Evolutionary conservation across 2,888 invertebrate genomes (phyloP).

Genomic region (Napeogenes sylphis): DNA sequence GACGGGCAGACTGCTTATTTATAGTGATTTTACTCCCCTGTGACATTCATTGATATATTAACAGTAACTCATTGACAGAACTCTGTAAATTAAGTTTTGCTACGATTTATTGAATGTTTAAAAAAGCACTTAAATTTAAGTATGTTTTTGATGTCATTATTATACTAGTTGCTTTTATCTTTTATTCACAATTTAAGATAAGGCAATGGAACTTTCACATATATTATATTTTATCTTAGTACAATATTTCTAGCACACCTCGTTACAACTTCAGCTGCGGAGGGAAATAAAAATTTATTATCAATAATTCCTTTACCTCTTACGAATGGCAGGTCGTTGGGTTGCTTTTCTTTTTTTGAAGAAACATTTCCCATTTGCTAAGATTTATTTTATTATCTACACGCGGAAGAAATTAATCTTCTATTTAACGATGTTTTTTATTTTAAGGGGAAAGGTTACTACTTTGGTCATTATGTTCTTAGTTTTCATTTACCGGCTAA

Average conservation of each 20-base stretch:
- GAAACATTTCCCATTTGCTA: constrained; percentile 15
- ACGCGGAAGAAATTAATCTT: constrained; percentile 8
- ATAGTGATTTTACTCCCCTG: constrained; percentile 37
- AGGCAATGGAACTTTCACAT: too few species aligned
- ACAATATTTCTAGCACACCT: too few species aligned
- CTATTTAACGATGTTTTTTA: constrained; percentile 14
- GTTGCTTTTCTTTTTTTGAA: constrained; percentile 16
- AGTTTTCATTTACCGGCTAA: too few species aligned
- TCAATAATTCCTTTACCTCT: constrained; percentile 11
- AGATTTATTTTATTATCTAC: constrained; percentile 11
- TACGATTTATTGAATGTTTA: constrained; percentile 12
- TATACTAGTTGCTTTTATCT: neutral
- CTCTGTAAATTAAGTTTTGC: constrained; percentile 16
- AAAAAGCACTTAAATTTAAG: too few species aligned
- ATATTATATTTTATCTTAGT: too few species aligned
- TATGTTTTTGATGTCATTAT: neutral
- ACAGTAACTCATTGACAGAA: constrained; percentile 26
- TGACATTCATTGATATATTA: constrained; percentile 37
- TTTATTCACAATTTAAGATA: neutral
- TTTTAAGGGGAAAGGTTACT: neutral
- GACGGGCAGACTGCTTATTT: constrained; percentile 60
- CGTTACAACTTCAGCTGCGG: neutral
- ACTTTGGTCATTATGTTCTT: too few species aligned
- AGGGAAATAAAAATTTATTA: neutral
- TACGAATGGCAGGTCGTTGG: constrained; percentile 21